Evolutionary conservation across 2,888 invertebrate species (phyloP).

Genomic region (Chrysopilus asiliformis): DNA sequence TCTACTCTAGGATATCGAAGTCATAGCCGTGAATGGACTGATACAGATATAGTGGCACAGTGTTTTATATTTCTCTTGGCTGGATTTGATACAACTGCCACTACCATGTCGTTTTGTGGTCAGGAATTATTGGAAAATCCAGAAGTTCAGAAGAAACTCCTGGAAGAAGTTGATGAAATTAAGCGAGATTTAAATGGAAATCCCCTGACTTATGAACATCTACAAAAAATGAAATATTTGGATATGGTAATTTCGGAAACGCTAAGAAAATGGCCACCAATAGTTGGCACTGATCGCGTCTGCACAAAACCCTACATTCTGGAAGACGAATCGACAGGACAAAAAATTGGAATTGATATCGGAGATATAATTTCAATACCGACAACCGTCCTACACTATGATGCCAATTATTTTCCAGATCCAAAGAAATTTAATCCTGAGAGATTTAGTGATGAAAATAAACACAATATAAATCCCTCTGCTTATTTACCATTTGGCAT

Average conservation of each 20-base stretch:
- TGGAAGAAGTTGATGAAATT: conserved; percentile 41
- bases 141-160: conserved; percentile 42
- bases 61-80: conserved; percentile 43
- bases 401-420: conserved; percentile 36
- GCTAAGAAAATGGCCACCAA: conserved; percentile 42
- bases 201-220: conserved; percentile 40
- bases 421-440: conserved; percentile 40
- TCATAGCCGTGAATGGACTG: conserved; percentile 27
- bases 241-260: conserved; percentile 42
- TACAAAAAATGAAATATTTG: conserved; percentile 46
- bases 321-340: conserved; percentile 17
- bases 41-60: conserved; percentile 45
- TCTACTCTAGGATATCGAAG: background rate
- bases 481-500: conserved; percentile 38
- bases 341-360: conserved; percentile 24
- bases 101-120: conserved; percentile 38
- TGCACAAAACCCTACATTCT: conserved; percentile 41
- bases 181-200: conserved; percentile 33
- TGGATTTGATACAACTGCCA: conserved; percentile 40
- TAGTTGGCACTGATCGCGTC: conserved; percentile 35
- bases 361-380: conserved; percentile 31
- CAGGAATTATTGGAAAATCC: conserved; percentile 45
- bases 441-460: conserved; percentile 36
- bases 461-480: conserved; percentile 28
- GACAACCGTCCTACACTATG: conserved; percentile 37